Percentiles rank a stretch among this genome's conserved stretches.
Evolutionary conservation across 2,888 invertebrate species (phyloP).

Genomic region (Andrena marginata): DNA sequence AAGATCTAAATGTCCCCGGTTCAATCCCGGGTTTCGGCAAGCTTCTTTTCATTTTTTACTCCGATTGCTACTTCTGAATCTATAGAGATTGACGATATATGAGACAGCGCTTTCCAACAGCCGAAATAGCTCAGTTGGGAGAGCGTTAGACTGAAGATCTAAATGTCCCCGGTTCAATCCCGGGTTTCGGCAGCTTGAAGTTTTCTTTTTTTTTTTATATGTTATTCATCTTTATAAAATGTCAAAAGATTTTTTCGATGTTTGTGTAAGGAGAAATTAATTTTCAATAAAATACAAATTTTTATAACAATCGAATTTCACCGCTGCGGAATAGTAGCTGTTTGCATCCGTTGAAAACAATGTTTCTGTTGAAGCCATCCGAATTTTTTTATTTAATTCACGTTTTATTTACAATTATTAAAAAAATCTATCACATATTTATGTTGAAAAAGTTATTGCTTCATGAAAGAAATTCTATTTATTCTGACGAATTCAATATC

Average conservation of each 20-base stretch:
- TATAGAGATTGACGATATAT: background rate
- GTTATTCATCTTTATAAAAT: background rate
- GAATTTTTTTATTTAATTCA: too few species aligned
- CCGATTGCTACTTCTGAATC: background rate
- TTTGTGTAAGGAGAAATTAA: background rate
- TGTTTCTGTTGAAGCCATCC: too few species aligned
- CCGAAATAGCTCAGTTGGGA: slow-evolving; percentile 70
- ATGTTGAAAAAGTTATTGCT: too few species aligned
- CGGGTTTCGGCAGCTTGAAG: slow-evolving; percentile 66
- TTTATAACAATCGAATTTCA: background rate
- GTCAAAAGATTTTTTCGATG: background rate
- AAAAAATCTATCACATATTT: too few species aligned
- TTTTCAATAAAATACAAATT: background rate
- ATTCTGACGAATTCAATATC: too few species aligned
- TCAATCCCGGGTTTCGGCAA: slow-evolving; percentile 74
- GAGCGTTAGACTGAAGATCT: slow-evolving; percentile 73
- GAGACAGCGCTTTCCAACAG: background rate
- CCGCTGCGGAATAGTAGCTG: too few species aligned
- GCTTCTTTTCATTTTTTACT: slow-evolving; percentile 21
- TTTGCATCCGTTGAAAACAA: too few species aligned
- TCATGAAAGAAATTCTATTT: too few species aligned
- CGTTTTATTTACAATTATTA: too few species aligned
- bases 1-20: slow-evolving; percentile 73
- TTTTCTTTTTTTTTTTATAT: slow-evolving; percentile 44
- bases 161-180: slow-evolving; percentile 73